phyloP scores from a whole-genome alignment of 2,888 invertebrate species.

The Drosophila parthenogenetica region DNA sequence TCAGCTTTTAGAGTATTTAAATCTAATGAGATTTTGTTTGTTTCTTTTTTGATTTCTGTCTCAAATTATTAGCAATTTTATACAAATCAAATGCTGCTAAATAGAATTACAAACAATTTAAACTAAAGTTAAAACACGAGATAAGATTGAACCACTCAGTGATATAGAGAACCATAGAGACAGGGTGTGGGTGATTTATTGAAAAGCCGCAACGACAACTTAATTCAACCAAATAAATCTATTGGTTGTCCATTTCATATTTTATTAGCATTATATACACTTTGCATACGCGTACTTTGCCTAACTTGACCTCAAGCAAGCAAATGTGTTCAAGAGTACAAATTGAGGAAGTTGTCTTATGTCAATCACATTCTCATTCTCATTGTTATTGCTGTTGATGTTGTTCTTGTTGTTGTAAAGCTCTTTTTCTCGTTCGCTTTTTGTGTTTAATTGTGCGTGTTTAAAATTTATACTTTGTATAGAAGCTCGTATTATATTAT shows the following conservation, averaged over 20 bases:
- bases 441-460: conserved; percentile 55
- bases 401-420: conserved; percentile 56
- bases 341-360: conserved; percentile 63
- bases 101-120: conserved; percentile 30
- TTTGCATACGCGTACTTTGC: conserved; percentile 35
- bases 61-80: conserved; percentile 22
- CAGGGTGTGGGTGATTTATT: conserved; percentile 3
- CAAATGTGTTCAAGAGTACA: conserved; percentile 36
- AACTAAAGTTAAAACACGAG: conserved; percentile 41
- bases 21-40: conserved; percentile 34
- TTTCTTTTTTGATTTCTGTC: conserved; percentile 31
- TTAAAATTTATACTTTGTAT: conserved; percentile 24
- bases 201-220: conserved; percentile 42
- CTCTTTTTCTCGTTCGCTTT: conserved; percentile 40
- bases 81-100: conserved; percentile 38
- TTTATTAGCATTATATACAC: conserved; percentile 44
- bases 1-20: conserved; percentile 50
- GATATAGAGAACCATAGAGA: conserved; percentile 10
- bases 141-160: conserved; percentile 17
- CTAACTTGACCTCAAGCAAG: conserved; percentile 76
- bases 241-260: conserved; percentile 1
- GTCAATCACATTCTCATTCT: conserved; percentile 26
- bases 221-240: conserved; percentile 11
- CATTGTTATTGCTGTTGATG: conserved; percentile 10
- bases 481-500: conserved; percentile 19